These are phyloP conservation scores for Campoletis raptor DNA, from an alignment of 2,888 invertebrate genomes.

Conservation along the genomic window DNA sequence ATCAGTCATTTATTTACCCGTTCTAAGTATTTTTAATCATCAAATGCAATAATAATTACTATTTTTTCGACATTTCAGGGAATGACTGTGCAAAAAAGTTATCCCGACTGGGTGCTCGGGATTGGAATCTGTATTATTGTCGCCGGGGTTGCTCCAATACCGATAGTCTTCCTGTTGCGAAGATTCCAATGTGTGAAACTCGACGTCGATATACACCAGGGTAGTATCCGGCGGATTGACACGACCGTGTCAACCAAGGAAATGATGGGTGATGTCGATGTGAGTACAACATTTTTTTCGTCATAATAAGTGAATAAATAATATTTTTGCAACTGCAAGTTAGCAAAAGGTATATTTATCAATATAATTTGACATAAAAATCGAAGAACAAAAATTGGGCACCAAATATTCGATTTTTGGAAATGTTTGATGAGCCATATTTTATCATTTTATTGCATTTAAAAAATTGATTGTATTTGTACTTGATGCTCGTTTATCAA, in stretches of 20 bases:
- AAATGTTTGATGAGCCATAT: neutral
- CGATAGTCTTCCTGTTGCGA: conserved; percentile 93
- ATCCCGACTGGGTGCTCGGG: conserved; percentile 93
- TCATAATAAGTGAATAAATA: neutral
- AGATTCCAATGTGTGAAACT: conserved; percentile 95
- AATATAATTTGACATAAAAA: neutral
- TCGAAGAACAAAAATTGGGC: neutral
- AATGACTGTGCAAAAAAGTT: conserved; percentile 88
- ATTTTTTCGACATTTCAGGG: conserved; percentile 87
- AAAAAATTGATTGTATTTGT: conserved; percentile 17
- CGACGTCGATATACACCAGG: conserved; percentile 96
- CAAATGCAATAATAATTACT: neutral
- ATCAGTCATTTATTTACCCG: neutral
- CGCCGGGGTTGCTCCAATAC: conserved; percentile 93
- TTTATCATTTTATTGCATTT: neutral
- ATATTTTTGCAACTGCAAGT: neutral
- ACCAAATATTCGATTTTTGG: neutral
- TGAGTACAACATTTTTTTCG: conserved; percentile 86
- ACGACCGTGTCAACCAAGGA: conserved; percentile 97
- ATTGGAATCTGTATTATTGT: conserved; percentile 92
- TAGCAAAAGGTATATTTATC: conserved; percentile 22
- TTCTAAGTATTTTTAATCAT: neutral
- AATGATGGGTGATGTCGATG: conserved; percentile 97
- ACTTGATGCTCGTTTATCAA: conserved; percentile 32
- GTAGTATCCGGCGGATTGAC: conserved; percentile 95